These are phyloP conservation scores for Parnassius mnemosyne DNA, from an alignment of 2,888 invertebrate species.

Conservation along the genomic window DNA sequence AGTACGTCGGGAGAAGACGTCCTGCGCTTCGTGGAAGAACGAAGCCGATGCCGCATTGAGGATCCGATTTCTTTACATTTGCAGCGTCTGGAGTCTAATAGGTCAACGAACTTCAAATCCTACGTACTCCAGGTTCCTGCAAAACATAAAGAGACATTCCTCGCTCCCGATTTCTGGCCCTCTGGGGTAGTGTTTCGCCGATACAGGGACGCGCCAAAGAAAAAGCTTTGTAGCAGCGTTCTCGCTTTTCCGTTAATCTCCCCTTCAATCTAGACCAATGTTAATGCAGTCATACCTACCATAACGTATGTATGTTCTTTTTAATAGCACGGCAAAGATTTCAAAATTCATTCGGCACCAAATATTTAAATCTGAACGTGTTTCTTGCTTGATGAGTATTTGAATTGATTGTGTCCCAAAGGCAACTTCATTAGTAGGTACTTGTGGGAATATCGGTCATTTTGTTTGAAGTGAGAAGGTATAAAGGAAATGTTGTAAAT, in stretches of 20 bases:
- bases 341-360: neutral
- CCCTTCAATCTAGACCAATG: slow-evolving; percentile 9
- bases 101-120: too few species aligned
- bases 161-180: too few species aligned
- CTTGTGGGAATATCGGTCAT: slow-evolving; percentile 11
- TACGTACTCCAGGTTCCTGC: too few species aligned
- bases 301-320: neutral
- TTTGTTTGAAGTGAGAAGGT: slow-evolving; percentile 4
- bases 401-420: slow-evolving; percentile 12
- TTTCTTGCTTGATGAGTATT: slow-evolving; percentile 13
- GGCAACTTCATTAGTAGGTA: slow-evolving; percentile 18
- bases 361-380: neutral
- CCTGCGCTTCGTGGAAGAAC: too few species aligned
- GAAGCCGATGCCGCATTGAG: too few species aligned
- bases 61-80: too few species aligned
- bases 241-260: slow-evolving; percentile 22
- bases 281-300: neutral
- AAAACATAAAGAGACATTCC: too few species aligned
- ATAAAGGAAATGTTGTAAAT: too few species aligned
- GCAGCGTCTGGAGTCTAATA: too few species aligned
- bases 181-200: too few species aligned
- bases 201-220: too few species aligned
- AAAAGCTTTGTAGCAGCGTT: slow-evolving; percentile 15
- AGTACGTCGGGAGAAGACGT: too few species aligned
- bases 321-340: neutral